Evolutionary conservation across 2,888 invertebrate species (phyloP).

Genomic region (Epirrhoe tristata): DNA sequence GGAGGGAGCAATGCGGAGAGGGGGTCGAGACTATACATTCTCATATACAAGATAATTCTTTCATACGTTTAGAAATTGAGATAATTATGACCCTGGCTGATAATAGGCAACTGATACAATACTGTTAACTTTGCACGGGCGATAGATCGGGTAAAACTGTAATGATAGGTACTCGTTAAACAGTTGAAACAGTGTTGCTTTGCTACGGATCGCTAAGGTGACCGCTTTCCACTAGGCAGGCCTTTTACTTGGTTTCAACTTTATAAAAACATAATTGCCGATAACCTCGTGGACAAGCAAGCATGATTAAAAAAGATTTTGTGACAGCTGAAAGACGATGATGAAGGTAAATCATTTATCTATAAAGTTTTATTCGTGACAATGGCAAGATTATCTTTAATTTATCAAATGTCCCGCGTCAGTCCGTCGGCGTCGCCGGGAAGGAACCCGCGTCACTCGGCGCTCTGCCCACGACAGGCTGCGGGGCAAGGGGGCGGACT

Average conservation of each 20-base stretch:
- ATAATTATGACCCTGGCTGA: no score
- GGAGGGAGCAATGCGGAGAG: neutral
- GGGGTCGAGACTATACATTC: neutral
- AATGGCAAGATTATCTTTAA: slow-evolving; percentile 13
- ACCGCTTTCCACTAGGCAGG: no score
- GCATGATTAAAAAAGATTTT: neutral
- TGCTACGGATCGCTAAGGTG: no score
- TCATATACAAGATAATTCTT: no score
- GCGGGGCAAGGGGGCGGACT: neutral
- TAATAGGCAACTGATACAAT: no score
- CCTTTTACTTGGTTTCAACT: no score
- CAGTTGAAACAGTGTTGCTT: no score
- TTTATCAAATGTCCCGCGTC: slow-evolving; percentile 24
- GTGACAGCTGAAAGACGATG: neutral
- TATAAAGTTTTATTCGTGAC: neutral
- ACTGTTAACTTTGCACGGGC: no score
- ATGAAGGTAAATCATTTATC: neutral
- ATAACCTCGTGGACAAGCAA: neutral
- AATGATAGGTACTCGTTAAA: no score
- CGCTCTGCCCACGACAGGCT: neutral
- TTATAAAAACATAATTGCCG: no score
- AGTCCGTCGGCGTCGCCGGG: slow-evolving; percentile 18
- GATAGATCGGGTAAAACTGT: no score
- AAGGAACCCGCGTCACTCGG: slow-evolving; percentile 28
- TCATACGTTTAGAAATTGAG: no score